Evolutionary conservation across 2,888 invertebrate species (phyloP), one percentile per base, ranked within the genome.

Genomic region (Bedellia somnulentella): DNA sequence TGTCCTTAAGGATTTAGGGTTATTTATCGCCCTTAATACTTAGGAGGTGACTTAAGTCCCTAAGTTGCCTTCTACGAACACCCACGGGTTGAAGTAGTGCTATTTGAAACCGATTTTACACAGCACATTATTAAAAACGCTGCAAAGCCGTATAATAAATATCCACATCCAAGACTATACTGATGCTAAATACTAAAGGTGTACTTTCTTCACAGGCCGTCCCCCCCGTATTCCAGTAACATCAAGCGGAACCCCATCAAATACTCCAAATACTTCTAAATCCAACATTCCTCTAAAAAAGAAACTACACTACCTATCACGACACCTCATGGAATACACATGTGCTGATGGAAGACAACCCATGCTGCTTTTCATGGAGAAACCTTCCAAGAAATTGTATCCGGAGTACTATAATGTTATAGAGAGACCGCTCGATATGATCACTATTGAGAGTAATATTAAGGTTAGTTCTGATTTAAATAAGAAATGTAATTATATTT

Each of bases 381-480:
- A 96, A 49, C 98, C 99, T 0, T 93, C 93, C 15, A 89, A 90
- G 57, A 93, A 95, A 52, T 73, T 93, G 17, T 97, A 97, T 54
- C 93, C 96, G 0, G 94, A 94, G 56, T 97, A 97, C 57, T 97
- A 96, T 59, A 89, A 90, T 59, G 87, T 97, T 2, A 97, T 97
- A 38, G 83, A 87, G 16, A 89, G 88, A 45, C 97, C 97, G 0
- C 94, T 97, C 31, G 97, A 97, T 58, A 92, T 97, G 87, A 80
- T 90, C 32, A 92, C 89, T 31, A 96, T 97, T 46, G 94, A 95
- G 54, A 78, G 83, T 33, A 93, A 94, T 61, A 95, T 97, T 35
- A 90, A 91, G 60, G 79, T 77, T 25, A 24, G 29, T 28, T 8
- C 3, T 21, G n/a, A n/a, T n/a, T n/a, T n/a, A 18, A 18, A 9